Conservation (phyloP, 2,888 invertebrate genomes). For the Diogma glabrata region DNA sequence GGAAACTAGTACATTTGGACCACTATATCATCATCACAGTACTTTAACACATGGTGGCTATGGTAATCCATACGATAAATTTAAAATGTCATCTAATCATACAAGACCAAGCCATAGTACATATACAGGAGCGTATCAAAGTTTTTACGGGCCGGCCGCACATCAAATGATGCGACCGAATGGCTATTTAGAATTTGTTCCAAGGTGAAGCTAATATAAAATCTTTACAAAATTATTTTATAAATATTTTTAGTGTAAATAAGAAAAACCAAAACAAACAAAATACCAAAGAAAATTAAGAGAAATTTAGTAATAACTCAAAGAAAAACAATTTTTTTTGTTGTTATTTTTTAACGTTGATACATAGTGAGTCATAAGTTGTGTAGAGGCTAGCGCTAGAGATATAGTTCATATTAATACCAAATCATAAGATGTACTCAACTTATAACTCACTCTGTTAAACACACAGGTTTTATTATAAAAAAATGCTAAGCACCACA, state of each 20-base stretch:
- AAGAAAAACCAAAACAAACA: no score
- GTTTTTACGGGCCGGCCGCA: conserved; percentile 16
- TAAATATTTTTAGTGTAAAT: no score
- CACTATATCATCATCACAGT: conserved; percentile 35
- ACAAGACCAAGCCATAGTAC: not conserved
- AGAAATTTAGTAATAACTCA: no score
- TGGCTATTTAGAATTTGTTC: conserved; percentile 32
- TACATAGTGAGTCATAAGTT: no score
- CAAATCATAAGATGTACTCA: not conserved
- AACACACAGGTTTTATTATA: no score
- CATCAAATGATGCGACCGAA: conserved; percentile 17
- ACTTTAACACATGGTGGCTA: conserved; percentile 25
- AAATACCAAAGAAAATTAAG: no score
- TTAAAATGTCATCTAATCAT: conserved; percentile 27
- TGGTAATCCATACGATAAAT: conserved; percentile 35
- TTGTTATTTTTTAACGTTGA: no score
- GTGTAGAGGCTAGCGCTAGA: no score
- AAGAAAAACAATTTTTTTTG: no score
- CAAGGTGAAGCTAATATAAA: conserved; percentile 24
- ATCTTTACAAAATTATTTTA: no score
- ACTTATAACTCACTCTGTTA: no score
- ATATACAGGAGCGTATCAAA: conserved; percentile 27
- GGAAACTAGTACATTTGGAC: conserved; percentile 34
- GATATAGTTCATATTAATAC: not conserved
- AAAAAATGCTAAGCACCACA: no score